These are phyloP conservation scores for Polypedilum vanderplanki DNA, from an alignment of 1,140 invertebrate genomes.

Conservation along the genomic window DNA sequence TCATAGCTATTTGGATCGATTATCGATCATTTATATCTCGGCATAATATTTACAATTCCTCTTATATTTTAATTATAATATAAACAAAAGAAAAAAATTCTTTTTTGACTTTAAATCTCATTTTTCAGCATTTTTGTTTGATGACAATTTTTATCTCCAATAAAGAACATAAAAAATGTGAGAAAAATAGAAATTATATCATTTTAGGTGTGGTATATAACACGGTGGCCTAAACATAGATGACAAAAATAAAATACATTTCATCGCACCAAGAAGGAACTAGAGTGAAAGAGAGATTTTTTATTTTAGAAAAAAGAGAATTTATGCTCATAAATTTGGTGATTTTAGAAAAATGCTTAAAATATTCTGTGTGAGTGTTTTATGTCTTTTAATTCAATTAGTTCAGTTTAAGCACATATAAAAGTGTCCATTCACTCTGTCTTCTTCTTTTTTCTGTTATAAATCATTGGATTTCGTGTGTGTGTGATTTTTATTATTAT, in stretches of 20 bases:
- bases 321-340: conserved; percentile 12
- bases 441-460: background rate
- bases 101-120: too few species aligned
- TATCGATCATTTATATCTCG: too few species aligned
- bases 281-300: too few species aligned
- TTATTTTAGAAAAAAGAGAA: background rate
- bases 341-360: background rate
- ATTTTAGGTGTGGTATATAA: conserved; percentile 19
- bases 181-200: background rate
- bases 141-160: background rate
- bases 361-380: background rate
- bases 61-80: too few species aligned
- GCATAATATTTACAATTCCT: too few species aligned
- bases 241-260: background rate
- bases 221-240: conserved; percentile 21
- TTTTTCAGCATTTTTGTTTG: background rate
- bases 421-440: background rate
- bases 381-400: conserved; percentile 27
- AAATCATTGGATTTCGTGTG: background rate
- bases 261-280: too few species aligned
- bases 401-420: conserved; percentile 6
- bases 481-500: background rate
- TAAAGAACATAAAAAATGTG: too few species aligned
- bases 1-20: too few species aligned
- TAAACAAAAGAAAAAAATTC: too few species aligned